These are phyloP conservation scores for Danaus plexippus DNA, from an alignment of 1,140 invertebrate species.

Conservation along the genomic window DNA sequence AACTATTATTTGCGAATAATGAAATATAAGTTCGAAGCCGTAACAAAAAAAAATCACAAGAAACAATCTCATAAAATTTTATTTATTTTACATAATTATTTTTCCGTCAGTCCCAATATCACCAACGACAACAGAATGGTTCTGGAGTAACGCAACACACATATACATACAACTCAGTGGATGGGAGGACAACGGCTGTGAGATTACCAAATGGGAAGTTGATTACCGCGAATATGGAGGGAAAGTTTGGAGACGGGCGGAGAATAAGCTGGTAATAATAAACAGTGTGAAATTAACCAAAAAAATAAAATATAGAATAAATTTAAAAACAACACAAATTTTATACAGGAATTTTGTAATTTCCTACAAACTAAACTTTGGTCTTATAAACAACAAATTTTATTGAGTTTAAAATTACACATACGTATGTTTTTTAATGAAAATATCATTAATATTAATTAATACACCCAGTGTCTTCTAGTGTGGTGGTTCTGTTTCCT, in stretches of 20 bases:
- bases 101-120: constrained; percentile 58
- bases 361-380: background rate
- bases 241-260: constrained; percentile 54
- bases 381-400: too few species aligned
- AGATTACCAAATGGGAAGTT: constrained; percentile 57
- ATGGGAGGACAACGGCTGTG: constrained; percentile 66
- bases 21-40: background rate
- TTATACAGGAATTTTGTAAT: too few species aligned
- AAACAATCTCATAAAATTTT: background rate
- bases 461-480: too few species aligned
- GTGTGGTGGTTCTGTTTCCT: too few species aligned
- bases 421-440: too few species aligned
- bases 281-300: background rate
- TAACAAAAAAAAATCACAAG: too few species aligned
- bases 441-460: too few species aligned
- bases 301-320: background rate
- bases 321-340: background rate
- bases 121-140: constrained; percentile 63
- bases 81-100: background rate
- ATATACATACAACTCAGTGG: constrained; percentile 61
- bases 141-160: constrained; percentile 64
- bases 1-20: too few species aligned
- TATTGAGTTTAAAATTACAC: background rate
- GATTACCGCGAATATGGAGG: constrained; percentile 56
- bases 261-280: constrained; percentile 46